These are phyloP conservation scores for Salvator merianae DNA, from an alignment of 2,113 vertebrate genomes.

Conservation along the genomic window DNA sequence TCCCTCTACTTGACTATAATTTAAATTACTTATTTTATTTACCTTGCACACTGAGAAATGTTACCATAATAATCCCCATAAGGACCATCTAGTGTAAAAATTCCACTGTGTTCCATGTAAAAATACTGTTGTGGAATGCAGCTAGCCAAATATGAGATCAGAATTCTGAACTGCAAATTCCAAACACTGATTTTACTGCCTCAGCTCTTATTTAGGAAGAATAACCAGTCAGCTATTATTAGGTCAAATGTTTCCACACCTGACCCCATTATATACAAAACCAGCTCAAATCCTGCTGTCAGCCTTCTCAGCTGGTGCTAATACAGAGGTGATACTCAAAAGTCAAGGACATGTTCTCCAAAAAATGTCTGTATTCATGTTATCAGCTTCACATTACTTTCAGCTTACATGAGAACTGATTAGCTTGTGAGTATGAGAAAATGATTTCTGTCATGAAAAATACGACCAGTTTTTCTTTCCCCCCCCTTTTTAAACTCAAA, in stretches of 20 bases:
- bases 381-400: background rate
- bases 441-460: background rate
- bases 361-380: background rate
- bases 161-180: background rate
- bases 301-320: background rate
- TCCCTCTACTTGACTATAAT: background rate
- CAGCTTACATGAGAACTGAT: background rate
- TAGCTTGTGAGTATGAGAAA: background rate
- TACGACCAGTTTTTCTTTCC: background rate
- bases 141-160: background rate
- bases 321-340: background rate
- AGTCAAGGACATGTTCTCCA: background rate
- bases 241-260: slow-evolving; percentile 6
- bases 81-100: background rate
- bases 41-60: background rate
- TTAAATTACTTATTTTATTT: background rate
- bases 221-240: background rate
- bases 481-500: too few relatives aligned
- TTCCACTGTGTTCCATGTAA: background rate
- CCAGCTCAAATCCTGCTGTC: background rate
- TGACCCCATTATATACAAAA: slow-evolving; percentile 8
- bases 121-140: background rate
- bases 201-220: background rate
- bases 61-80: background rate
- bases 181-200: background rate